These are phyloP conservation scores for Drosophila austrosaltans DNA, from an alignment of 2,888 invertebrate species.

Conservation along the genomic window DNA sequence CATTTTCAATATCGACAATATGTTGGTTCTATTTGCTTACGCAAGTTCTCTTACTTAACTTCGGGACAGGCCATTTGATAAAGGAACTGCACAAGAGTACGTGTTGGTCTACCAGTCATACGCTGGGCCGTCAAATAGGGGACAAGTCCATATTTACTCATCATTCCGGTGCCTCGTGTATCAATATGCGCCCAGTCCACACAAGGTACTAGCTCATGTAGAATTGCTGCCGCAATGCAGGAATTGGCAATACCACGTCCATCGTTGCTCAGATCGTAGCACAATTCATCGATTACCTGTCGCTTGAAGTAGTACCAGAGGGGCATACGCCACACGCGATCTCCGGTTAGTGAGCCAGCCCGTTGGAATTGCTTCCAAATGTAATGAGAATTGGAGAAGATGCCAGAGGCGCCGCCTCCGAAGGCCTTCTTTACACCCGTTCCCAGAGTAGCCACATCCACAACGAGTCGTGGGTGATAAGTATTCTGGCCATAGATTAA, in stretches of 20 bases:
- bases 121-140: slow-evolving; percentile 86
- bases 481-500: slow-evolving; percentile 89
- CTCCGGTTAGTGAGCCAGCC: slow-evolving; percentile 86
- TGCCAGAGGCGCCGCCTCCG: slow-evolving; percentile 85
- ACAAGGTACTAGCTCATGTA: slow-evolving; percentile 87
- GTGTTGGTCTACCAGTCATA: slow-evolving; percentile 87
- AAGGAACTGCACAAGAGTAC: slow-evolving; percentile 85
- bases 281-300: slow-evolving; percentile 74
- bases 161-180: slow-evolving; percentile 89
- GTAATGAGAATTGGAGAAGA: slow-evolving; percentile 85
- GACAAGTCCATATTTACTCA: slow-evolving; percentile 85
- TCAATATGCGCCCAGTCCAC: slow-evolving; percentile 89
- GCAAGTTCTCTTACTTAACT: slow-evolving; percentile 39
- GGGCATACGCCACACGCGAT: slow-evolving; percentile 87
- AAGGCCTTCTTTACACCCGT: slow-evolving; percentile 85
- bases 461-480: slow-evolving; percentile 85
- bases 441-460: slow-evolving; percentile 86
- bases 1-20: background rate
- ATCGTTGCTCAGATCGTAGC: slow-evolving; percentile 85
- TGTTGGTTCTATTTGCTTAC: background rate
- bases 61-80: slow-evolving; percentile 83
- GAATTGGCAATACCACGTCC: slow-evolving; percentile 86
- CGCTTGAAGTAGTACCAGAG: slow-evolving; percentile 83
- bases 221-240: slow-evolving; percentile 88
- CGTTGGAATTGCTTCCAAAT: slow-evolving; percentile 85